Evolutionary conservation across 1,140 invertebrate genomes (phyloP), one percentile per base, ranked within the genome.

Genomic region (Adelges cooleyi): DNA sequence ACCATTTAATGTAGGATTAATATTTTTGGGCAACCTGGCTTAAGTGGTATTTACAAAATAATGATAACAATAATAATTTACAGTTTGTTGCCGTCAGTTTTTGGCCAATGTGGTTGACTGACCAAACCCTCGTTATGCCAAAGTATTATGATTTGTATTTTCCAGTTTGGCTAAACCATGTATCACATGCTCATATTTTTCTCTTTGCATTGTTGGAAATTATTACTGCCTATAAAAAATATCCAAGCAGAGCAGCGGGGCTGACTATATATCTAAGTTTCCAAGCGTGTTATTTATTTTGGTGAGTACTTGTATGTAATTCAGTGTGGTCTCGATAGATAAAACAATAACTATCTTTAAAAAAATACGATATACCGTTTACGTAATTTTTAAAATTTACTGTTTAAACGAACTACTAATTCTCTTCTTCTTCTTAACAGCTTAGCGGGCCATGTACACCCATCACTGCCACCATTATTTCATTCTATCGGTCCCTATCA

Each of bases 11-110:
- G n/a, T n/a, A n/a, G n/a, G n/a, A n/a, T n/a, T n/a, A n/a, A n/a
- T n/a, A n/a, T n/a, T n/a, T n/a, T n/a, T n/a, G n/a, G n/a, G n/a
- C n/a, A n/a, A n/a, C n/a, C n/a, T n/a, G n/a, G n/a, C n/a, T n/a
- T n/a, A n/a, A n/a, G n/a, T n/a, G n/a, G n/a, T n/a, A n/a, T n/a
- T n/a, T n/a, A n/a, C n/a, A n/a, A n/a, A n/a, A n/a, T n/a, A n/a
- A n/a, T n/a, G n/a, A n/a, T n/a, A 33, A 20, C 29, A 25, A 27
- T 27, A n/a, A 22, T 15, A 20, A 33, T 71, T 75, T 72, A 18
- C 74, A 86, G 84, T 93, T 94, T 80, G 92, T 95, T 15, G 85
- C 86, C 23, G 70, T 87, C 2, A 86, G 87, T 22, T 95, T 95
- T 72, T 96, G 93, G 93, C 75, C 76, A 3, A 74, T 95, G 18